phyloP scores from a whole-genome alignment of 2,888 invertebrate species.

The Odontocolon sp. region DNA sequence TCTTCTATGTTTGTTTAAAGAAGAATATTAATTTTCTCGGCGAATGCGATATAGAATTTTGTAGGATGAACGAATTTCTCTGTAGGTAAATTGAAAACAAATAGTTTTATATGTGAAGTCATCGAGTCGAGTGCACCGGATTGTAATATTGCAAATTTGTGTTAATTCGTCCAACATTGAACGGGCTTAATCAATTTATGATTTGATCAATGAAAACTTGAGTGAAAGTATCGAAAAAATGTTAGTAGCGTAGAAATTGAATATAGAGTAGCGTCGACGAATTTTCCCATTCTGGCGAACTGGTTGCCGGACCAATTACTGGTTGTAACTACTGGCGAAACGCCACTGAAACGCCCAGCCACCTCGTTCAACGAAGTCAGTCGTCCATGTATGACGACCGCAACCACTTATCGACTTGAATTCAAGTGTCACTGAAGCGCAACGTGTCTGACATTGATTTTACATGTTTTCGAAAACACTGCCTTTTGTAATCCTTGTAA shows the following conservation, averaged over 20 bases:
- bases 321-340: slow-evolving; percentile 43
- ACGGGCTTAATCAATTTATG: not conserved
- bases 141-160: no score
- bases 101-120: no score
- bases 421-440: not conserved
- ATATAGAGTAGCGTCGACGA: not conserved
- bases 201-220: not conserved
- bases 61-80: no score
- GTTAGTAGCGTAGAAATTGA: not conserved
- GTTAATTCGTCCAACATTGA: no score
- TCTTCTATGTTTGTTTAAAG: no score
- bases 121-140: no score
- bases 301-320: slow-evolving; percentile 33
- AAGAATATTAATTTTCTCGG: no score
- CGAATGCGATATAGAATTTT: no score
- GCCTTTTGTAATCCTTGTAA: slow-evolving; percentile 9
- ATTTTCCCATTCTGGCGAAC: slow-evolving; percentile 2
- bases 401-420: slow-evolving; percentile 57
- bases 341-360: slow-evolving; percentile 13
- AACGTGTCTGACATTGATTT: no score
- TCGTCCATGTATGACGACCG: slow-evolving; percentile 53
- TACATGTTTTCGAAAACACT: not conserved
- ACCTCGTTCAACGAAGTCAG: slow-evolving; percentile 6
- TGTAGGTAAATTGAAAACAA: no score
- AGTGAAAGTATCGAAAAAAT: not conserved